Base-by-base conservation (phyloP, 2,888 invertebrate species). In the Lottia scabra region DNA sequence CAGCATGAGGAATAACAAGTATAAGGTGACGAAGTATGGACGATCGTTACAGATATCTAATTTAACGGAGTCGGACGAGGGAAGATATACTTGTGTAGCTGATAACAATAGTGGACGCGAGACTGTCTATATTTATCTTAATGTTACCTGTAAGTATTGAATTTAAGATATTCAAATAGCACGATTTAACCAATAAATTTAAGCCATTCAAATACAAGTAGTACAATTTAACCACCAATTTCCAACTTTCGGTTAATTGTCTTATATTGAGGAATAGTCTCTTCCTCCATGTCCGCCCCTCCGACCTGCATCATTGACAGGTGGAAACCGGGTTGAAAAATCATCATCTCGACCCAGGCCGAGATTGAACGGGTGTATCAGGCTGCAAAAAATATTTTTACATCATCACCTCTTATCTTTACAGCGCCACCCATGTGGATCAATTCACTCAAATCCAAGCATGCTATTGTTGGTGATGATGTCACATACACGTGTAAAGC, bases 351-450 rank as follows among this genome's bases (percentile, higher is more conserved):
- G n/a, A n/a, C n/a, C n/a, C n/a, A n/a, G n/a, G n/a, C n/a, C n/a
- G n/a, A n/a, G n/a, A n/a, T n/a, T n/a, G n/a, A n/a, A n/a, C n/a
- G n/a, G n/a, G n/a, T n/a, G n/a, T n/a, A n/a, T n/a, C n/a, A n/a
- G n/a, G n/a, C n/a, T n/a, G n/a, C n/a, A n/a, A n/a, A n/a, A n/a
- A n/a, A n/a, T n/a, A n/a, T n/a, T n/a, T n/a, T n/a, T n/a, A n/a
- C n/a, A n/a, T n/a, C n/a, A n/a, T n/a, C n/a, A n/a, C n/a, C 30
- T 26, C 46, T 23, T 46, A 19, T 46, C 12, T 56, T 16, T 38
- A 16, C 73, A 77, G 77, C 77, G 13, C 30, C 62, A 13, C 77
- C 77, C 6, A 77, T 77, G 65, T 75, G 70, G 73, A 48, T 65
- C n/a, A 0, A 67, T 15, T 44, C 66, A 1, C 62, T 75, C 15